Evolutionary conservation across 1,140 invertebrate species (phyloP).

Genomic region (Mya arenaria): DNA sequence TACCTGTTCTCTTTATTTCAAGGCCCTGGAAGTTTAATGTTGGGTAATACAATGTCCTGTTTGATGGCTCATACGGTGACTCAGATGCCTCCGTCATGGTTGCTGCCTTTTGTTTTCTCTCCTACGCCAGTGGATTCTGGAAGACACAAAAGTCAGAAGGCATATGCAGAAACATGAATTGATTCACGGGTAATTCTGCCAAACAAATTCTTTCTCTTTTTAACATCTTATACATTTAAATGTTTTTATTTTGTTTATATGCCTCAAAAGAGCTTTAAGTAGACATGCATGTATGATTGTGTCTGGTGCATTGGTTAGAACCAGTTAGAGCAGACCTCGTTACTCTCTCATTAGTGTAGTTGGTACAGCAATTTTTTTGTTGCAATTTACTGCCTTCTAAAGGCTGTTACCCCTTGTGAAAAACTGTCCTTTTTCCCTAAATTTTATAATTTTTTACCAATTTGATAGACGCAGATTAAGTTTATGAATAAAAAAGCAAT

Average conservation of each 20-base stretch:
- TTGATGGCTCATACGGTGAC: conserved; percentile 29
- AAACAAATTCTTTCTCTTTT: neutral
- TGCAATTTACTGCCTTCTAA: no score
- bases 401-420: no score
- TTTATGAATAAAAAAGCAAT: no score
- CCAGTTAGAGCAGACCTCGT: no score
- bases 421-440: no score
- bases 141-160: neutral
- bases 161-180: neutral
- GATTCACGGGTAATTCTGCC: neutral
- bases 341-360: no score
- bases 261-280: neutral
- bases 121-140: neutral
- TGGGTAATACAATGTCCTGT: conserved; percentile 45
- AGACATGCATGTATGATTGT: neutral
- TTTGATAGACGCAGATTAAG: no score
- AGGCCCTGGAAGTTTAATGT: conserved; percentile 49
- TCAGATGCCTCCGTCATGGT: neutral
- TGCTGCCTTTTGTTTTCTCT: neutral
- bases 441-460: no score
- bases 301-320: no score
- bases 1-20: conserved; percentile 51
- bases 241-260: neutral
- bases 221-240: neutral
- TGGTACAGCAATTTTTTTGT: no score